phyloP scores from a whole-genome alignment of 2,113 vertebrate species.

The Physeter macrocephalus region DNA sequence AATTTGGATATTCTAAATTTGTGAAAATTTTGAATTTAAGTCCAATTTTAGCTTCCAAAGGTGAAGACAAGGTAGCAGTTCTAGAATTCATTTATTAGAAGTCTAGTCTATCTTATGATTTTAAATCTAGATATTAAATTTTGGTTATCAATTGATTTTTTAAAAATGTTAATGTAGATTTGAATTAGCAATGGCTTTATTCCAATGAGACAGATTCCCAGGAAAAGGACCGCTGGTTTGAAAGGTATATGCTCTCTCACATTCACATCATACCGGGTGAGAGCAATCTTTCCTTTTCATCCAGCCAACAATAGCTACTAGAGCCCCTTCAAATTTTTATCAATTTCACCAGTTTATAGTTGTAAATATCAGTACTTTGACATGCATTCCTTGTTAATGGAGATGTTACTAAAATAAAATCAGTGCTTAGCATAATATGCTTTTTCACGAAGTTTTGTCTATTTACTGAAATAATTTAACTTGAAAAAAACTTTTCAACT shows the following conservation, averaged over 20 bases:
- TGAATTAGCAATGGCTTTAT: slow-evolving; percentile 1
- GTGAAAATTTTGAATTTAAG: not conserved
- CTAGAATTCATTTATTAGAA: not conserved
- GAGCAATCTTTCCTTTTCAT: not conserved
- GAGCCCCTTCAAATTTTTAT: not conserved
- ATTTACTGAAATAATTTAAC: slow-evolving; percentile 28
- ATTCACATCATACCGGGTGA: not conserved
- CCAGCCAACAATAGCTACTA: not conserved
- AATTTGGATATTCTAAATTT: not conserved
- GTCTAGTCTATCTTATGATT: not conserved
- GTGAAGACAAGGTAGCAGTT: not conserved
- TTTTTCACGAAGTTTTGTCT: not conserved
- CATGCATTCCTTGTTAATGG: not conserved
- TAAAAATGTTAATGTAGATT: not conserved
- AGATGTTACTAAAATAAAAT: not conserved
- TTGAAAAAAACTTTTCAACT: not conserved
- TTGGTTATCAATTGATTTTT: not conserved
- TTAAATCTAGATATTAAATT: not conserved
- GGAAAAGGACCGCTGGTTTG: not conserved
- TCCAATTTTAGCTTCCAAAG: not conserved
- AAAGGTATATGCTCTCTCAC: not conserved
- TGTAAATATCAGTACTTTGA: not conserved
- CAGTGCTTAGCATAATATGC: not conserved
- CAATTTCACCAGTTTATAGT: not conserved
- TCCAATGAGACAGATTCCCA: not conserved